Base-by-base conservation (phyloP, 2,888 invertebrate genomes). In the Diarsia brunnea region DNA sequence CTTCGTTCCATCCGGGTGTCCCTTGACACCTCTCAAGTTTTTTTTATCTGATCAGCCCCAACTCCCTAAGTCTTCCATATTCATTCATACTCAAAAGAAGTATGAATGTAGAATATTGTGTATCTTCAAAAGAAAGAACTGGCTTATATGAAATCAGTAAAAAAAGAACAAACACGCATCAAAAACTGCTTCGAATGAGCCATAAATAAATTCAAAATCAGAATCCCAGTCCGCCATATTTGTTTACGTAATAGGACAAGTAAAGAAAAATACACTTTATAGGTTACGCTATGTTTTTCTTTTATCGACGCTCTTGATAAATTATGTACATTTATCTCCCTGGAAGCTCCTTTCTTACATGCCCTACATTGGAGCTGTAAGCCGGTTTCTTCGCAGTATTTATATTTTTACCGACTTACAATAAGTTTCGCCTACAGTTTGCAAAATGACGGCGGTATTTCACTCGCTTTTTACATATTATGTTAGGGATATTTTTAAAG, bases 251-350 rank as follows among this genome's bases (percentile, higher is more conserved):
- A 79, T 58, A 24, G 64, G 80, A 58, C 63, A 58, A 31, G 64
- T 45, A 24, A 79, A 73, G 63, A 45, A 58, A 73, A 73, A 73
- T 79, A 73, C 49, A 38, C 31, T 47, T 67, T 72, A 65, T 69
- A 82, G 49, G 64, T 49, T 63, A 31, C 53, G 16, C 60, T 21
- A 69, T 58, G 69, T 79, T 69, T n/a, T 60, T 53, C 67, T 68
- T 73, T 69, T 68, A 84, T 81, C 81, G 84, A 84, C 31, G 63
- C 58, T 70, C 53, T 21, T 79, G 81, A 81, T 81, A 81, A 81
- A 81, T 81, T 68, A 84, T 84, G 69, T 70, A 83, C 69, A 78
- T 79, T 73, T 79, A 79, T 81, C 73, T 69, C 61, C 1, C 2
- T 19, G 43, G 69, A 60, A 70, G 53, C 79, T 61, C 69, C n/a